phyloP scores from a whole-genome alignment of 1,140 invertebrate species.

The Bombus cullumanus region DNA sequence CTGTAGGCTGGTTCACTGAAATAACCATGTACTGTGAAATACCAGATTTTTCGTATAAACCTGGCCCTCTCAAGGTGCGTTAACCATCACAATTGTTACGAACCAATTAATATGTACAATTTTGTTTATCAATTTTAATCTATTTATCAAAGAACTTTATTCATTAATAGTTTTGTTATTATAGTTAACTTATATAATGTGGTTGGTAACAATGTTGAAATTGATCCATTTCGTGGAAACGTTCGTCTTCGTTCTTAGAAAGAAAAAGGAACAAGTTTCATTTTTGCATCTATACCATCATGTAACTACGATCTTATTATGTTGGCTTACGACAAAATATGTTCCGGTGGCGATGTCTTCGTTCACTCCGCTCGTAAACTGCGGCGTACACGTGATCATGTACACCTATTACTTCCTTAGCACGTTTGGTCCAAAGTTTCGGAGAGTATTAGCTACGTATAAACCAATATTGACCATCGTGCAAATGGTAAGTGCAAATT shows the following conservation, averaged over 20 bases:
- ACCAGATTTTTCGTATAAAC: slow-evolving; percentile 18
- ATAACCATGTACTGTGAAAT: slow-evolving; percentile 69
- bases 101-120: too few species aligned
- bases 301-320: slow-evolving; percentile 84
- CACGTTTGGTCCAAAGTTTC: slow-evolving; percentile 65
- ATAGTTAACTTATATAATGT: neutral
- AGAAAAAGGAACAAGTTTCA: slow-evolving; percentile 87
- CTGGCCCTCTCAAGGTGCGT: slow-evolving; percentile 28
- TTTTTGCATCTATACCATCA: slow-evolving; percentile 89
- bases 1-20: slow-evolving; percentile 57
- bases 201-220: slow-evolving; percentile 69
- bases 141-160: neutral
- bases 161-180: neutral
- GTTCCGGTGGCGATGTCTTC: slow-evolving; percentile 62
- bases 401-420: slow-evolving; percentile 76
- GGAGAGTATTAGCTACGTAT: slow-evolving; percentile 57
- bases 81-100: too few species aligned
- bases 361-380: slow-evolving; percentile 67
- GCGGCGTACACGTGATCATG: slow-evolving; percentile 75
- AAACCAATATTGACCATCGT: slow-evolving; percentile 68
- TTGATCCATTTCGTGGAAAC: slow-evolving; percentile 76
- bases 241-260: slow-evolving; percentile 87
- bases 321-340: slow-evolving; percentile 60
- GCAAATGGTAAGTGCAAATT: slow-evolving; percentile 69
- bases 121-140: too few species aligned